These are phyloP conservation scores for Helicolenus hilgendorfi DNA, from an alignment of 2,797 vertebrate genomes.

Conservation along the genomic window DNA sequence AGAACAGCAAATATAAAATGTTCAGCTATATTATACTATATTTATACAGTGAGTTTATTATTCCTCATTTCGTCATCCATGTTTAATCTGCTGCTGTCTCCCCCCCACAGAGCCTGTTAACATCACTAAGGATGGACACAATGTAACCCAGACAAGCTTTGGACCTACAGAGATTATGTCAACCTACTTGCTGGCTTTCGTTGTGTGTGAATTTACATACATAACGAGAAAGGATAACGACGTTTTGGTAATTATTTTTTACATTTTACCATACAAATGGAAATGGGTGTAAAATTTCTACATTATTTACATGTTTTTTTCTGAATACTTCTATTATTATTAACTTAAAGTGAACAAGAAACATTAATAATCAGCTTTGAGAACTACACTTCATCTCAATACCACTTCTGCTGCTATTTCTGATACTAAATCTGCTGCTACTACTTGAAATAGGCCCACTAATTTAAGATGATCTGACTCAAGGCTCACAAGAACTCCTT, in stretches of 20 bases:
- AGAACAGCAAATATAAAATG: neutral
- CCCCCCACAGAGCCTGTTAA: slow-evolving; percentile 58
- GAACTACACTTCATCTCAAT: neutral
- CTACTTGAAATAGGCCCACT: neutral
- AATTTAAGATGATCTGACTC: neutral
- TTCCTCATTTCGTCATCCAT: neutral
- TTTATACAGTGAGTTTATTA: neutral
- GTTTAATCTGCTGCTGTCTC: neutral
- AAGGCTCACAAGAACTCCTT: neutral
- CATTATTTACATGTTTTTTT: neutral
- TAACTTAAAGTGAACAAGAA: neutral
- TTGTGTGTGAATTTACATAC: slow-evolving; percentile 88
- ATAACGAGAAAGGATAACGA: accelerated
- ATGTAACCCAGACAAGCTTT: slow-evolving; percentile 84
- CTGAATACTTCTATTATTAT: neutral
- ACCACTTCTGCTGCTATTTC: neutral
- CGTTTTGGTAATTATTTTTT: slow-evolving; percentile 76
- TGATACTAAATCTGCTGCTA: neutral
- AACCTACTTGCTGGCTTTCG: slow-evolving; percentile 95
- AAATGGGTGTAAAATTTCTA: neutral
- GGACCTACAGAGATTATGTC: slow-evolving; percentile 92
- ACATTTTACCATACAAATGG: neutral
- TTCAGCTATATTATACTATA: neutral
- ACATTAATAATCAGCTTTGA: neutral
- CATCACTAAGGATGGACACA: accelerated